Conservation (phyloP, 2,113 vertebrate species). For the Caranx ignobilis region DNA sequence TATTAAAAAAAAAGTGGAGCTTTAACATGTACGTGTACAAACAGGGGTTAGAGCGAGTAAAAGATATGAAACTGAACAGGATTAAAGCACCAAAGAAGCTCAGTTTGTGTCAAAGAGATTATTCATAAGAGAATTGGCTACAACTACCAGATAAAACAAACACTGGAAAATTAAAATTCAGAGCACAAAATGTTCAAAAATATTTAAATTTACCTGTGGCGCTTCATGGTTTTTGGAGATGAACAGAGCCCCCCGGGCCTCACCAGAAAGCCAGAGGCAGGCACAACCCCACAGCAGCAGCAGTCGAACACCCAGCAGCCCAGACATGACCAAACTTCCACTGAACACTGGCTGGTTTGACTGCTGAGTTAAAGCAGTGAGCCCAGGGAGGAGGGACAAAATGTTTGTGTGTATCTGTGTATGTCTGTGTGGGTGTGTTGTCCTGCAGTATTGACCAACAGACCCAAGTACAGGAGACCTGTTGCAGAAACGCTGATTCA, state of each 20-base stretch:
- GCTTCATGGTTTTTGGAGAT: constrained; percentile 40
- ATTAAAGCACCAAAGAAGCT: not conserved
- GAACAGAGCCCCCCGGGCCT: constrained; percentile 48
- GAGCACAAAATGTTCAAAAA: not conserved
- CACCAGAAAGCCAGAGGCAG: constrained; percentile 49
- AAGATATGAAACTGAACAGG: not conserved
- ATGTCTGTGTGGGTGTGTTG: constrained; percentile 16
- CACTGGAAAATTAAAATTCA: constrained; percentile 5
- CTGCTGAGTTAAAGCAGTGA: constrained; percentile 24
- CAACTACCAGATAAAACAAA: not conserved
- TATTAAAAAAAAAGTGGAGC: not conserved
- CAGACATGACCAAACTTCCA: constrained; percentile 77
- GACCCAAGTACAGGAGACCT: not conserved
- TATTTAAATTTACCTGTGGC: constrained; percentile 57
- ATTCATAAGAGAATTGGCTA: accelerated
- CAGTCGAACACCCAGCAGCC: constrained; percentile 55
- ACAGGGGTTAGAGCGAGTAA: not conserved
- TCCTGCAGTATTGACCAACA: constrained; percentile 15
- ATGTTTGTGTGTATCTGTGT: constrained; percentile 1
- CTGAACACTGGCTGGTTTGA: constrained; percentile 66
- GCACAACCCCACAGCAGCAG: constrained; percentile 71
- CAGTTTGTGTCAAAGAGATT: not conserved
- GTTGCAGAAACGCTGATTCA: not conserved
- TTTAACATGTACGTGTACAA: not conserved
- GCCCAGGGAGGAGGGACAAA: constrained; percentile 52